Conservation (phyloP, 2,113 vertebrate species). For the Stegostoma tigrinum region DNA sequence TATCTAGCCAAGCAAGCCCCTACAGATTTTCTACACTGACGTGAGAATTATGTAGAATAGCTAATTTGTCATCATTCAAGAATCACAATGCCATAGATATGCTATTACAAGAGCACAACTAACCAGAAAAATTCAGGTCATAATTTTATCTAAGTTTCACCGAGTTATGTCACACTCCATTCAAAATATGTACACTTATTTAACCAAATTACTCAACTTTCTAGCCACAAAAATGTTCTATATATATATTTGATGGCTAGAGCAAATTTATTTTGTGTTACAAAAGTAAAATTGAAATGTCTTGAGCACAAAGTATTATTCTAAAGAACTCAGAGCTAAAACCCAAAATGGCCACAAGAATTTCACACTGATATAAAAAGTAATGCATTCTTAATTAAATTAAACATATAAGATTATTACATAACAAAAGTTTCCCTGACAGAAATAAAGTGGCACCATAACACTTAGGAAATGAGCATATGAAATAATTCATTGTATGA, state of each 20-base stretch:
- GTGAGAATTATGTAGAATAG: neutral
- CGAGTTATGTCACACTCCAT: neutral
- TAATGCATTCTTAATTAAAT: neutral
- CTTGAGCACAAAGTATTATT: neutral
- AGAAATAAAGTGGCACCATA: neutral
- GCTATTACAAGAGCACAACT: neutral
- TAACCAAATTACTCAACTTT: neutral
- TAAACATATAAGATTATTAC: neutral
- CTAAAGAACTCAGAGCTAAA: neutral
- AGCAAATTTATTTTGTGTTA: neutral
- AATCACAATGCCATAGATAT: neutral
- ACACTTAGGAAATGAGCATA: neutral
- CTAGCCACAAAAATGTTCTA: neutral
- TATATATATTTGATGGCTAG: neutral
- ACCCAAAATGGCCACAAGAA: neutral
- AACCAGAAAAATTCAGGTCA: neutral
- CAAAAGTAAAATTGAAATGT: neutral
- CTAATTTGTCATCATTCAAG: neutral
- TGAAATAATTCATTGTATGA: neutral
- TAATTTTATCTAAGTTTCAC: neutral
- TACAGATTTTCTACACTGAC: neutral
- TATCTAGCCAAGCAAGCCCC: neutral
- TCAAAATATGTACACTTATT: neutral
- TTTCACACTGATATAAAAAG: neutral
- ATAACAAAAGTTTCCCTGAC: neutral